A percentile compares a stretch with the other conserved stretches of the same genome.
Conservation (phyloP, 2,888 invertebrate species). For the Patella ulyssiponensis region DNA sequence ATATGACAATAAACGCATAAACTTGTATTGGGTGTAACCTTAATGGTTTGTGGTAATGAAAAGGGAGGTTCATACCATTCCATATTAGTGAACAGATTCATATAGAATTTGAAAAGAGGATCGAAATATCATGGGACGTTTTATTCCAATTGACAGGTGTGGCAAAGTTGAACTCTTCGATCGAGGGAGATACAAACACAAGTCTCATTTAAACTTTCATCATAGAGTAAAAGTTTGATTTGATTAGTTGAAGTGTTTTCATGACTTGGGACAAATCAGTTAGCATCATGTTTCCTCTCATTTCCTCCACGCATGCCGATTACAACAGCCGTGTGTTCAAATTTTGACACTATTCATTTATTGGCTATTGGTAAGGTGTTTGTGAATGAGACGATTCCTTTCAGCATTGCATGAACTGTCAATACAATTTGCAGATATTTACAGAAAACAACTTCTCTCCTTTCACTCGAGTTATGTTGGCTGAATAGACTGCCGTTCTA, state of each 20-base stretch:
- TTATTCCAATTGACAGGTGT: conserved; percentile 17
- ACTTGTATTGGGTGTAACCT: neutral
- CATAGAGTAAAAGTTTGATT: conserved; percentile 27
- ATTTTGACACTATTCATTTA: conserved; percentile 3
- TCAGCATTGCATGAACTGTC: conserved; percentile 33
- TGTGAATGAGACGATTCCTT: conserved; percentile 19
- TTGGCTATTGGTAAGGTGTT: conserved; percentile 25
- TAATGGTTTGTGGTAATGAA: neutral
- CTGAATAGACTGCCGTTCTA: conserved; percentile 24
- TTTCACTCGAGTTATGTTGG: conserved; percentile 22
- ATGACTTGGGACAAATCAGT: conserved; percentile 14
- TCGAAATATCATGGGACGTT: neutral
- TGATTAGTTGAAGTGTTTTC: conserved; percentile 17
- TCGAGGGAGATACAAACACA: conserved; percentile 22
- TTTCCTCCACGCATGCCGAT: conserved; percentile 25
- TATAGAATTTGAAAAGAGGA: neutral
- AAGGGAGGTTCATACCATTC: neutral
- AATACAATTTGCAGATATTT: conserved; percentile 39
- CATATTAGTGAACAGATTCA: neutral
- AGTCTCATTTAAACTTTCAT: conserved; percentile 6
- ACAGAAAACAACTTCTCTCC: conserved; percentile 32
- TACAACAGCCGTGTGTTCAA: conserved; percentile 17
- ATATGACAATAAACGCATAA: neutral
- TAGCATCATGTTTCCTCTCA: conserved; percentile 18
- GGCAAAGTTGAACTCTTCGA: neutral